phyloP scores from a whole-genome alignment of 1,140 invertebrate genomes.

The Pseudobourletiella spinata region DNA sequence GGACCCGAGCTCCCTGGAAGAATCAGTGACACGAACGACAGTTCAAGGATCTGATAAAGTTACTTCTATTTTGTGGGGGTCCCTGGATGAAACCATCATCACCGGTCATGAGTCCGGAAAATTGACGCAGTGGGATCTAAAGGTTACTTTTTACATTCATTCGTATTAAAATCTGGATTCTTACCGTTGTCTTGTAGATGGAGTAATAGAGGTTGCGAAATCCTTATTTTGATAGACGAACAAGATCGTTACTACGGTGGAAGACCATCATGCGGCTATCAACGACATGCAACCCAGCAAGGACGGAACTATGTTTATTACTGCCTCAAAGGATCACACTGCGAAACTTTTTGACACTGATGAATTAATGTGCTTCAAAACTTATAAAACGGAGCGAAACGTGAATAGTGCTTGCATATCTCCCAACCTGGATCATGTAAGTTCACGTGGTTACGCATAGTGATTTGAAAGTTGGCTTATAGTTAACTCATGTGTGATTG shows the following conservation, averaged over 20 bases:
- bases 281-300: conserved; percentile 93
- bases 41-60: conserved; percentile 57
- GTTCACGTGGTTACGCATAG: too few species aligned
- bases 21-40: conserved; percentile 28
- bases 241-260: conserved; percentile 62
- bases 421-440: conserved; percentile 83
- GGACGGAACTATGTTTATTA: conserved; percentile 92
- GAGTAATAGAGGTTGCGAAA: too few species aligned
- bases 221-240: conserved; percentile 58
- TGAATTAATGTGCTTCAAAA: conserved; percentile 75
- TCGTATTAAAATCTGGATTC: too few species aligned
- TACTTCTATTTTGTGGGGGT: conserved; percentile 85
- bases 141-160: conserved; percentile 52
- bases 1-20: conserved; percentile 30
- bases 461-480: too few species aligned
- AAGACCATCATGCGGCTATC: conserved; percentile 75
- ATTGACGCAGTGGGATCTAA: conserved; percentile 81
- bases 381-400: conserved; percentile 91
- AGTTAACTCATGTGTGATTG: too few species aligned
- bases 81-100: conserved; percentile 80
- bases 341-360: conserved; percentile 88
- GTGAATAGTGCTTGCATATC: conserved; percentile 95
- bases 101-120: conserved; percentile 92
- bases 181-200: too few species aligned
- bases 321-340: conserved; percentile 87